Conservation (phyloP, 2,888 invertebrate species). For the Antheraea yamamai region DNA sequence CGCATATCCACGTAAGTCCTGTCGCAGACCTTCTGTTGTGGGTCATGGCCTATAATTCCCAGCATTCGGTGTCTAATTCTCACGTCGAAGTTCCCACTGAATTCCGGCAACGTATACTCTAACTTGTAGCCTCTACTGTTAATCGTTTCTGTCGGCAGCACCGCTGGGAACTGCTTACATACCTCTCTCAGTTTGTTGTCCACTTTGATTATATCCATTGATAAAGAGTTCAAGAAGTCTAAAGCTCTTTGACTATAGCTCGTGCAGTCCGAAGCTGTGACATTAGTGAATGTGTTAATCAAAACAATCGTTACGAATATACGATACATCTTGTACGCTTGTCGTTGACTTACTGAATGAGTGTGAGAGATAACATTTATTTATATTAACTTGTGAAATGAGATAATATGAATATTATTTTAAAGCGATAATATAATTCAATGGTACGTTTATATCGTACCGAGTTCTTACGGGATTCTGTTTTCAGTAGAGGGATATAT, state of each 20-base stretch:
- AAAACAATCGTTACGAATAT: neutral
- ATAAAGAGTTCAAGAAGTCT: conserved; percentile 1
- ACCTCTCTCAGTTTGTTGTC: conserved; percentile 1
- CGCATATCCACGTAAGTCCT: conserved; percentile 15
- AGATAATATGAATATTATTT: neutral
- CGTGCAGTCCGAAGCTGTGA: neutral
- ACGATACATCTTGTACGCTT: neutral
- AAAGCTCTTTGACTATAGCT: neutral
- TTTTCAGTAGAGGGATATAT: no score
- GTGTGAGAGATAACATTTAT: neutral
- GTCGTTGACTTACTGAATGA: neutral
- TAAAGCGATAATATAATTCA: neutral
- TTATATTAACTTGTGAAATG: neutral
- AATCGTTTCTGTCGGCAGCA: neutral
- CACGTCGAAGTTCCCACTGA: conserved; percentile 20
- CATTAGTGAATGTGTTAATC: neutral
- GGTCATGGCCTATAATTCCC: conserved; percentile 14
- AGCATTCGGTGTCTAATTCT: conserved; percentile 16
- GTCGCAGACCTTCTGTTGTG: conserved; percentile 12
- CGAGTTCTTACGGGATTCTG: neutral
- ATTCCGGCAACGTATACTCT: conserved; percentile 10
- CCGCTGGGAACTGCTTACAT: neutral
- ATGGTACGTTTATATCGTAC: neutral
- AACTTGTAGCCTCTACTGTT: conserved; percentile 1
- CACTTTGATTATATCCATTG: neutral